Base-by-base conservation (phyloP, 2,797 vertebrate species). In the Micrastur ruficollis region DNA sequence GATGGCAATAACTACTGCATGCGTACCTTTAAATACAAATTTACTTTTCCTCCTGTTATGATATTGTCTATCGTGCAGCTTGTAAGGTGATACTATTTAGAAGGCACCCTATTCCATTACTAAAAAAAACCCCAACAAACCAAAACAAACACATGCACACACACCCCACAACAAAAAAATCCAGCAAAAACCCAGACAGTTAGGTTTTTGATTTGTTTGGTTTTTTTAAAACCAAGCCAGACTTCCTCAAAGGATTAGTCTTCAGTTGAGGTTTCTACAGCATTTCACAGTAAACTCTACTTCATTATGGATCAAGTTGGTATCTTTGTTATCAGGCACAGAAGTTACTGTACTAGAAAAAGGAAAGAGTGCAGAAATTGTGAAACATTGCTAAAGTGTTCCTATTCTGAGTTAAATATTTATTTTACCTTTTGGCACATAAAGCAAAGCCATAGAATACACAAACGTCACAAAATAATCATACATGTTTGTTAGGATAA, bases 1-100 rank as follows among this genome's bases (percentile, higher is more conserved):
- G 96, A 90, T 97, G 93, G 95, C 97, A 96, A 97, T 88, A 96
- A 93, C 34, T 49, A 55, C 79, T 71, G 31, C 36, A 50, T 9
- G 6, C 1, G 3, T 22, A 66, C 40, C n/a, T 80, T 76, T 52
- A 72, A 63, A 31, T 15, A 59, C 10, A 72, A 65, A 46, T 86
- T 52, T 31, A 36, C 15, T 63, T 53, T 85, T 73, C 53, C 25
- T 81, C 18, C 52, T 74, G 32, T 56, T 38, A 55, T 1, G 4
- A 18, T 50, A 59, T 4, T 59, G 11, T 13, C 40, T n/a, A 26
- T 2, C 10, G 1, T 17, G 25, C 52, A 61, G 13, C 18, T 82
- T 80, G 14, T 61, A 71, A 59, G 6, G 25, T 2, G 8, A 40
- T 49, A 61, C 25, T 70, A 50, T 56, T 81, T 61, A 55, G 18